A percentile compares a stretch with the other conserved stretches of the same genome.
Evolutionary conservation across 2,797 vertebrate genomes (phyloP).

Genomic region (Muscicapa striata): DNA sequence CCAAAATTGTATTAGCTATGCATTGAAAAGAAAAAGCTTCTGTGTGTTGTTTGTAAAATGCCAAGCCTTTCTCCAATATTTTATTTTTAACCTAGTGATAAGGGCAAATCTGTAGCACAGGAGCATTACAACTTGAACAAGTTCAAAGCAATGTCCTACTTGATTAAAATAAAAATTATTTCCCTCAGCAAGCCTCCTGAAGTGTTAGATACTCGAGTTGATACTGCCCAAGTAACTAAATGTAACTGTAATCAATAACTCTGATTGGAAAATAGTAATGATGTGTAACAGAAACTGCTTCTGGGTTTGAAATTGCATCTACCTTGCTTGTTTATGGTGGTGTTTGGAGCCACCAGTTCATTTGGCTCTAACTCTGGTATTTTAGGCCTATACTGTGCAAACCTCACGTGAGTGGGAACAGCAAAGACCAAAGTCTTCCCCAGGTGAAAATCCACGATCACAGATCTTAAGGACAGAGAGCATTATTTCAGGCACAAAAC

Average conservation of each 20-base stretch:
- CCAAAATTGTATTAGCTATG: not conserved
- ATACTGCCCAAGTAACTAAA: not conserved
- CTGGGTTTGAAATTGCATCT: not conserved
- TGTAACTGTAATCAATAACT: not conserved
- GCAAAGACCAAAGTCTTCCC: not conserved
- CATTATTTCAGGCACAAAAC: not conserved
- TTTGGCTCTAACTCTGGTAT: not conserved
- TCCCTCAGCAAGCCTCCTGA: not conserved
- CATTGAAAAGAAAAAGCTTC: not conserved
- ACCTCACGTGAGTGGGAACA: not conserved
- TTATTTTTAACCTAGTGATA: not conserved
- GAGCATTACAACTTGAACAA: not conserved
- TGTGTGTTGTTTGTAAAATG: not conserved
- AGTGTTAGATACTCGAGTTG: not conserved
- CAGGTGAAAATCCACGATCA: no score
- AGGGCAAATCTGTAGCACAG: not conserved
- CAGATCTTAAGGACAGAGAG: not conserved
- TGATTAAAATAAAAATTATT: not conserved
- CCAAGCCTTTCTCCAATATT: not conserved
- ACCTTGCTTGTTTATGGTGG: not conserved
- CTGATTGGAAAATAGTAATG: not conserved
- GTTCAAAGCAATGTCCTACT: not conserved
- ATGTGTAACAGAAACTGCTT: not conserved
- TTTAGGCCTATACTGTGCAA: not conserved
- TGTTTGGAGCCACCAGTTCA: not conserved